These are phyloP conservation scores for Formica aserva DNA, from an alignment of 2,888 invertebrate species.

Conservation along the genomic window DNA sequence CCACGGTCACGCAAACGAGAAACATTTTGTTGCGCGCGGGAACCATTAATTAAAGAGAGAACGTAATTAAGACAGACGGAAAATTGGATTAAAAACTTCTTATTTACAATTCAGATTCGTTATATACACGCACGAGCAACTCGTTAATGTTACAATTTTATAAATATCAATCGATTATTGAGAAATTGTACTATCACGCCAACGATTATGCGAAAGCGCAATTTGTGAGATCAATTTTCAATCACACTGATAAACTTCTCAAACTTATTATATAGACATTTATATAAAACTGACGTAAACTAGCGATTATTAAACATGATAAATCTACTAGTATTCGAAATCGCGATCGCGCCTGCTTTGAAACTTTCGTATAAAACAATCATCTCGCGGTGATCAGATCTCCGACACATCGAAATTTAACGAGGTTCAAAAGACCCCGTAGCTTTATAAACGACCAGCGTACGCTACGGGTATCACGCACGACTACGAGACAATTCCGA, in stretches of 20 bases:
- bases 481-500: constrained; percentile 58
- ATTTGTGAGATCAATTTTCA: background rate
- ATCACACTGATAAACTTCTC: constrained; percentile 23
- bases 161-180: constrained; percentile 12
- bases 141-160: constrained; percentile 19
- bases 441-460: constrained; percentile 55
- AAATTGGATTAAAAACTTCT: constrained; percentile 39
- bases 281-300: constrained; percentile 20
- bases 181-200: background rate
- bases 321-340: constrained; percentile 41
- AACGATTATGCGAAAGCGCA: background rate
- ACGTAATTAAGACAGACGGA: background rate
- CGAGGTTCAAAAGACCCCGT: constrained; percentile 73
- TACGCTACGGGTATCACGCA: constrained; percentile 68
- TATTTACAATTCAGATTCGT: constrained; percentile 63
- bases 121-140: background rate
- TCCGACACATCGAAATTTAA: constrained; percentile 42
- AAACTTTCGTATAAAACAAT: constrained; percentile 54
- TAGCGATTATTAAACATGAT: constrained; percentile 15
- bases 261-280: constrained; percentile 5
- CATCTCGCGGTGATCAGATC: constrained; percentile 62
- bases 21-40: constrained; percentile 80
- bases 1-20: constrained; percentile 83
- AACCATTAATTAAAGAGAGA: constrained; percentile 73
- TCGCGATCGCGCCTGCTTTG: constrained; percentile 40